Conservation (phyloP, 2,888 invertebrate species). For the Azorinus chamasolen region DNA sequence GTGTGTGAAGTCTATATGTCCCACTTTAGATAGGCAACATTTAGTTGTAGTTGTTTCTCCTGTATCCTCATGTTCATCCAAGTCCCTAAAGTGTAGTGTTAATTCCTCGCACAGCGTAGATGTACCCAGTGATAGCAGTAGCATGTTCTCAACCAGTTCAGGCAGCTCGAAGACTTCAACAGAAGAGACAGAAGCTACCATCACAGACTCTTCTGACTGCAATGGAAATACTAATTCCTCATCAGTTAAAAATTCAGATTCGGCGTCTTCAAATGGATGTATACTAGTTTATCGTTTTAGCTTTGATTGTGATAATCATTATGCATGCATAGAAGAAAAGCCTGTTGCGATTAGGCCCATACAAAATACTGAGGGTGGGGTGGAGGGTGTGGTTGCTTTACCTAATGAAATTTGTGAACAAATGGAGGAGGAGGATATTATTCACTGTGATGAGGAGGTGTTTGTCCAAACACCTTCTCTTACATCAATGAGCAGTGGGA, state of each 20-base stretch:
- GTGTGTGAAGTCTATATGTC: slow-evolving; percentile 89
- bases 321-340: slow-evolving; percentile 88
- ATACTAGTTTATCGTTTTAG: slow-evolving; percentile 89
- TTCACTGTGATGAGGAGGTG: slow-evolving; percentile 49
- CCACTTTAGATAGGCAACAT: slow-evolving; percentile 91
- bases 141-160: slow-evolving; percentile 21
- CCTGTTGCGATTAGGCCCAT: slow-evolving; percentile 87
- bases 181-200: slow-evolving; percentile 17
- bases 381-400: slow-evolving; percentile 76
- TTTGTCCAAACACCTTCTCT: slow-evolving; percentile 46
- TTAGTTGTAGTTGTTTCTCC: slow-evolving; percentile 87
- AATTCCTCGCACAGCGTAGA: slow-evolving; percentile 20
- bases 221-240: slow-evolving; percentile 43
- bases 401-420: slow-evolving; percentile 78
- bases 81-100: slow-evolving; percentile 1
- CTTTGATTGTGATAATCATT: slow-evolving; percentile 87
- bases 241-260: slow-evolving; percentile 42
- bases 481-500: slow-evolving; percentile 11
- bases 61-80: slow-evolving; percentile 10
- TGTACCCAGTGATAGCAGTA: slow-evolving; percentile 13
- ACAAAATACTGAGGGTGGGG: slow-evolving; percentile 64
- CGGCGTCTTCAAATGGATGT: slow-evolving; percentile 83
- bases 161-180: slow-evolving; percentile 32
- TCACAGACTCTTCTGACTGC: slow-evolving; percentile 15
- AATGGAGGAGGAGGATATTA: slow-evolving; percentile 76